phyloP scores from a whole-genome alignment of 2,113 vertebrate species.

The Chitala chitala region DNA sequence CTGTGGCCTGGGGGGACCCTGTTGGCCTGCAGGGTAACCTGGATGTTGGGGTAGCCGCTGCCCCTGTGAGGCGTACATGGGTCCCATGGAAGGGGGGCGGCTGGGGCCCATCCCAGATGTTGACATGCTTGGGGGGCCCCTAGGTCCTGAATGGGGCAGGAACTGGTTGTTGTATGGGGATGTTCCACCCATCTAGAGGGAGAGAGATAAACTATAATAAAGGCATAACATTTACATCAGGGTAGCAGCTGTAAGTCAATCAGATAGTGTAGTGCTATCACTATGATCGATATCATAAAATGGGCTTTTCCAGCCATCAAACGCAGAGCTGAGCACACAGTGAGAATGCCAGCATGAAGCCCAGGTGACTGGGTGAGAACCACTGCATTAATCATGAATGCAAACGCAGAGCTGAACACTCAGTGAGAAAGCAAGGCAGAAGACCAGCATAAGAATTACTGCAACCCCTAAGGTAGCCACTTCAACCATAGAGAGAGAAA shows the following conservation, averaged over 20 bases:
- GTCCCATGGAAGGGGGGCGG: slow-evolving; percentile 54
- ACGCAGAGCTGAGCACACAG: too few species aligned
- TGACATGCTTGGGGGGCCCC: slow-evolving; percentile 65
- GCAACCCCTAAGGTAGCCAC: too few species aligned
- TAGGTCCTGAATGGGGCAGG: slow-evolving; percentile 69
- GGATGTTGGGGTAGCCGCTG: slow-evolving; percentile 76
- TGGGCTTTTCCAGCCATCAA: too few species aligned
- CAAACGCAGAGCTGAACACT: too few species aligned
- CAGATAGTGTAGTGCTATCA: too few species aligned
- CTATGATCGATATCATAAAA: too few species aligned
- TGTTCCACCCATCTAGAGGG: slow-evolving; percentile 69
- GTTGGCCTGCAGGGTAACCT: slow-evolving; percentile 67
- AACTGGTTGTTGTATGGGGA: slow-evolving; percentile 78
- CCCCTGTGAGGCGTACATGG: slow-evolving; percentile 63
- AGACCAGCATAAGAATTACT: too few species aligned
- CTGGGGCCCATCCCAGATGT: slow-evolving; percentile 64
- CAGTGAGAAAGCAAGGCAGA: too few species aligned
- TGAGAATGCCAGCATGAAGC: too few species aligned
- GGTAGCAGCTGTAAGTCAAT: not conserved
- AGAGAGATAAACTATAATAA: not conserved
- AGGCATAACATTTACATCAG: not conserved
- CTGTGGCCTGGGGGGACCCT: slow-evolving; percentile 59
- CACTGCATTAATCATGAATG: too few species aligned
- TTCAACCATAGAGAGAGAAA: too few species aligned
- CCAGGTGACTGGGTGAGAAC: too few species aligned